Evolutionary conservation across 2,113 vertebrate genomes (phyloP), one percentile per base, ranked within the genome.

Genomic region (Sinocyclocheilus grahami): DNA sequence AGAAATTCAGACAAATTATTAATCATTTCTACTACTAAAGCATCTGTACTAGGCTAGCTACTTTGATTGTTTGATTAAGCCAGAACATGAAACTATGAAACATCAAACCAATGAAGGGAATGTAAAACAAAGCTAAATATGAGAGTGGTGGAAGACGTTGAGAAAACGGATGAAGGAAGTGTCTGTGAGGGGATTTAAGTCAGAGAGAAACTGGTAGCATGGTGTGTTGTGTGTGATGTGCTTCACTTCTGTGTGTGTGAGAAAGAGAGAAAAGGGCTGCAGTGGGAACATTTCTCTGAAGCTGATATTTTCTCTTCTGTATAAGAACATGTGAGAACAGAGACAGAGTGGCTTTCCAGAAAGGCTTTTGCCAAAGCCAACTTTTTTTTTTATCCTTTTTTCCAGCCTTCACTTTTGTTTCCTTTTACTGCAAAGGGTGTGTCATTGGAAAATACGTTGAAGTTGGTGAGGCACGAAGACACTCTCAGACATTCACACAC

Each of bases 351-450:
- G 55, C 60, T 79, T 86, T 86, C 85, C 85, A 86, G 85, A 86
- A 46, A 48, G 53, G 18, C 78, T 48, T 75, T 79, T 67, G 82
- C 86, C 75, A 78, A 78, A 84, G 82, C 77, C 63, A 87, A 85
- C 51, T 85, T 83, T 87, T 86, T 87, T 86, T 85, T 78, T 86
- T 18, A 11, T 78, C 27, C 62, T 60, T 60, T 85, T 81, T 77
- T 84, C 58, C 75, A 84, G 63, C 51, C 82, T 37, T 69, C 62
- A 80, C 87, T 86, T 88, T 86, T 89, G 82, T 89, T 77, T 89
- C 82, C n/a, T 79, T 69, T 85, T 86, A 51, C 78, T 24, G 46
- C 51, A 65, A 81, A 85, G 85, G 87, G 89, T 46, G 85, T 86
- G 75, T 69, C 67, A 48, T 71, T 27, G 71, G 87, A 86, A 89